Percentiles rank a stretch among this genome's conserved stretches.
These are phyloP conservation scores for Ochropacha duplaris DNA, from an alignment of 2,888 invertebrate species.

Conservation along the genomic window DNA sequence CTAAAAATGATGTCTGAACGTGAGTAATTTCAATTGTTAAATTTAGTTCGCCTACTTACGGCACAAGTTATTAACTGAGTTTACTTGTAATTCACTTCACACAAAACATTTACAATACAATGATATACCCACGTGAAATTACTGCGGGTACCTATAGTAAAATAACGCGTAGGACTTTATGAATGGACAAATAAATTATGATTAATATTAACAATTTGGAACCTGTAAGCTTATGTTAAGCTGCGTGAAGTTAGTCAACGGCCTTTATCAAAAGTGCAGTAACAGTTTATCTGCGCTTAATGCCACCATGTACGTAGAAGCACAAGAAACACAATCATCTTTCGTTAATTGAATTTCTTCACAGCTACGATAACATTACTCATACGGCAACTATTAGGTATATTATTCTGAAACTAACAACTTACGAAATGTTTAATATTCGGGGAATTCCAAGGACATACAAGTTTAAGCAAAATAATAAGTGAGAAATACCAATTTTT, in stretches of 20 bases:
- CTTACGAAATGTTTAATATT: slow-evolving; percentile 27
- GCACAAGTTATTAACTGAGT: slow-evolving; percentile 6
- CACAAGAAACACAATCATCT: slow-evolving; percentile 40
- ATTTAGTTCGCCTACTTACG: slow-evolving; percentile 28
- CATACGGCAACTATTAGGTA: slow-evolving; percentile 33
- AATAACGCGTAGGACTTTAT: slow-evolving; percentile 30
- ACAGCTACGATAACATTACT: slow-evolving; percentile 36
- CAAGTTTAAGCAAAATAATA: slow-evolving; percentile 23
- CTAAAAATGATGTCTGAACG: slow-evolving; percentile 30
- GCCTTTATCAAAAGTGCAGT: slow-evolving; percentile 5
- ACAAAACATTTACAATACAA: slow-evolving; percentile 30
- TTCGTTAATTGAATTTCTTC: slow-evolving; percentile 51
- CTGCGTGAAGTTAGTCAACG: slow-evolving; percentile 12
- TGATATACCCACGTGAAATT: slow-evolving; percentile 6
- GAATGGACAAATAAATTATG: slow-evolving; percentile 13
- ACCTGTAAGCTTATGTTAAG: slow-evolving; percentile 1
- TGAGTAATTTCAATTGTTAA: slow-evolving; percentile 25
- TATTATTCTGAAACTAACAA: slow-evolving; percentile 17
- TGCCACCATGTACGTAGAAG: slow-evolving; percentile 17
- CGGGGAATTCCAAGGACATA: slow-evolving; percentile 36
- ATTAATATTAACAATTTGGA: slow-evolving; percentile 7
- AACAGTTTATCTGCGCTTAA: slow-evolving; percentile 26
- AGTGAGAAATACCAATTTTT: slow-evolving; percentile 1
- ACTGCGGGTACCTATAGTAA: slow-evolving; percentile 11
- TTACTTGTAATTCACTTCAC: slow-evolving; percentile 17